A percentile compares a stretch with the other conserved stretches of the same genome.
phyloP scores from a whole-genome alignment of 2,888 invertebrate genomes.

The Scelioninae gen. 2 region DNA sequence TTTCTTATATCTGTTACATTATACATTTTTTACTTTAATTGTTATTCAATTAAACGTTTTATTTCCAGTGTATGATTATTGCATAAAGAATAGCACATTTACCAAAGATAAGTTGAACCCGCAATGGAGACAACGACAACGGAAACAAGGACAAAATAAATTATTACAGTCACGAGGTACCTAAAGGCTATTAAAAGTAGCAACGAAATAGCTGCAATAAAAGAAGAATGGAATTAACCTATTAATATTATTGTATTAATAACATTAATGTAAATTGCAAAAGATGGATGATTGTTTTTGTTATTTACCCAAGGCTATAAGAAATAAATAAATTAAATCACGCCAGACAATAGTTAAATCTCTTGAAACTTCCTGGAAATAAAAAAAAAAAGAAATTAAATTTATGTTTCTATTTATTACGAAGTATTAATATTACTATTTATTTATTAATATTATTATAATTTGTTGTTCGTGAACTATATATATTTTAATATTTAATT shows the following conservation, averaged over 20 bases:
- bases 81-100: conserved; percentile 58
- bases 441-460: too few species aligned
- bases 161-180: conserved; percentile 78
- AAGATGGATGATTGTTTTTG: background rate
- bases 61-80: too few species aligned
- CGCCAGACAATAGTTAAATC: conserved; percentile 79
- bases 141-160: conserved; percentile 80
- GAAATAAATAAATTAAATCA: conserved; percentile 79
- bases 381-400: background rate
- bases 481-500: background rate
- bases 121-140: conserved; percentile 76
- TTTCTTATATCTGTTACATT: too few species aligned
- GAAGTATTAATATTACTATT: too few species aligned
- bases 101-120: conserved; percentile 80
- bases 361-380: conserved; percentile 76
- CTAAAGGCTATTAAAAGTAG: conserved; percentile 78
- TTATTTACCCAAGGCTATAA: conserved; percentile 79
- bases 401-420: too few species aligned
- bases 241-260: background rate
- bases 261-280: background rate
- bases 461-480: too few species aligned
- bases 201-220: conserved; percentile 77
- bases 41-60: too few species aligned
- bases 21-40: too few species aligned
- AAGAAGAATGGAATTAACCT: conserved; percentile 29